Conservation (phyloP, 2,888 invertebrate species). For the Protonemura montana region DNA sequence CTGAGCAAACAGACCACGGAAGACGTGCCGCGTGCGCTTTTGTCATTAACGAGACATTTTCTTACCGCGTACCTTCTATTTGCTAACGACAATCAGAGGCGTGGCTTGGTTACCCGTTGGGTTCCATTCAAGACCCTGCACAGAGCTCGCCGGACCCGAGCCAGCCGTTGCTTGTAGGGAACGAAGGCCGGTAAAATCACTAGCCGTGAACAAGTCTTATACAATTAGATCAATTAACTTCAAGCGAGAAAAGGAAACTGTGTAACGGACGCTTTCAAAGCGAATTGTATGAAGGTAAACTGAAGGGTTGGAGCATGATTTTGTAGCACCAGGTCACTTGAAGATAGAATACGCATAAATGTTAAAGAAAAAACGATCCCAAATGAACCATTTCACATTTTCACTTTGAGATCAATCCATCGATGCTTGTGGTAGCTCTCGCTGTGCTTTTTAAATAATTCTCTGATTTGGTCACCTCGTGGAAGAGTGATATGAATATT, state of each 20-base stretch:
- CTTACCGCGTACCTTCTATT: not conserved
- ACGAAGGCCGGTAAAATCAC: constrained; percentile 9
- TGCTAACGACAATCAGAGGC: not conserved
- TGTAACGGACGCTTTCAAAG: not conserved
- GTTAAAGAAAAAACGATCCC: no score
- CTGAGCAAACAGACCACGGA: not conserved
- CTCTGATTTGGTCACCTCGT: no score
- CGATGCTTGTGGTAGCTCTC: no score
- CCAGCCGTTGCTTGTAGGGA: not conserved
- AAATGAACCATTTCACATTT: no score
- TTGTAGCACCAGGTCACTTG: no score
- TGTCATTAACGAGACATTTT: not conserved
- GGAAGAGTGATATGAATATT: no score
- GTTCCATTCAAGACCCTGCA: not conserved
- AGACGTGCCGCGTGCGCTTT: not conserved
- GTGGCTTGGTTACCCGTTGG: not conserved
- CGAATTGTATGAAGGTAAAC: not conserved
- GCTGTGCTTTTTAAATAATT: no score
- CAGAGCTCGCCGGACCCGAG: not conserved
- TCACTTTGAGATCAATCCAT: no score
- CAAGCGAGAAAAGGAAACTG: not conserved
- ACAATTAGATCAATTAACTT: constrained; percentile 13
- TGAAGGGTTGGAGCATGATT: not conserved
- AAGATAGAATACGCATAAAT: no score
- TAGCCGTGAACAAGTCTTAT: constrained; percentile 3